These are phyloP conservation scores for Eupithecia centaureata DNA, from an alignment of 2,888 invertebrate genomes.

Conservation along the genomic window DNA sequence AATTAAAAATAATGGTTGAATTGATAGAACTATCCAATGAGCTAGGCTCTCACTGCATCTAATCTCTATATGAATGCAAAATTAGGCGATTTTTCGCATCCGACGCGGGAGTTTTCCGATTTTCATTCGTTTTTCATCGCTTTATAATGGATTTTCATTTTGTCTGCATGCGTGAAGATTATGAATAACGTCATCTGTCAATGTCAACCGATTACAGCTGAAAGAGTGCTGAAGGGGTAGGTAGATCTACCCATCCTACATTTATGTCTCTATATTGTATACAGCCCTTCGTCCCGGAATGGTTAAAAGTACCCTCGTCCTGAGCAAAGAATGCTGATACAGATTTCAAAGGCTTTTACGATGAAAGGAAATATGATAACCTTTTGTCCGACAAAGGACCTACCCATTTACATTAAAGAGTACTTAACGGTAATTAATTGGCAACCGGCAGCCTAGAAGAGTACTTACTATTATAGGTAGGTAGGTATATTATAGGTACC, in stretches of 20 bases:
- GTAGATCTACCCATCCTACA: not conserved
- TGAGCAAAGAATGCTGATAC: constrained; percentile 10
- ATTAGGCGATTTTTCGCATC: not conserved
- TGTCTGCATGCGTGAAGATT: not conserved
- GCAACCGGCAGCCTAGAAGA: not conserved
- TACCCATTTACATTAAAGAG: not conserved
- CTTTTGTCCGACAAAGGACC: constrained; percentile 2
- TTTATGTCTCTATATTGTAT: not conserved
- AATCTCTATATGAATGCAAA: not conserved
- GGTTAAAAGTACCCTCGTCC: constrained; percentile 4
- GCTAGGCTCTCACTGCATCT: no score
- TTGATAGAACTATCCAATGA: not conserved
- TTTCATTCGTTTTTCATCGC: not conserved
- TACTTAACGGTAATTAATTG: constrained; percentile 1
- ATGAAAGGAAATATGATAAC: constrained; percentile 10
- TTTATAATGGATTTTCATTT: not conserved
- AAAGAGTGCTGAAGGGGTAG: not conserved
- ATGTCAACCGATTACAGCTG: constrained; percentile 10
- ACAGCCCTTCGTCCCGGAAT: not conserved
- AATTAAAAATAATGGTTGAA: no score
- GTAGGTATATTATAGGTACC: no score
- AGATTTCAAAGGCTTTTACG: constrained; percentile 11
- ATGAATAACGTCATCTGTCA: constrained; percentile 9
- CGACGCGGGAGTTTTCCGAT: not conserved
- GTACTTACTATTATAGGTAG: no score